Evolutionary conservation across 1,140 invertebrate genomes (phyloP).

Genomic region (Wasmannia auropunctata): DNA sequence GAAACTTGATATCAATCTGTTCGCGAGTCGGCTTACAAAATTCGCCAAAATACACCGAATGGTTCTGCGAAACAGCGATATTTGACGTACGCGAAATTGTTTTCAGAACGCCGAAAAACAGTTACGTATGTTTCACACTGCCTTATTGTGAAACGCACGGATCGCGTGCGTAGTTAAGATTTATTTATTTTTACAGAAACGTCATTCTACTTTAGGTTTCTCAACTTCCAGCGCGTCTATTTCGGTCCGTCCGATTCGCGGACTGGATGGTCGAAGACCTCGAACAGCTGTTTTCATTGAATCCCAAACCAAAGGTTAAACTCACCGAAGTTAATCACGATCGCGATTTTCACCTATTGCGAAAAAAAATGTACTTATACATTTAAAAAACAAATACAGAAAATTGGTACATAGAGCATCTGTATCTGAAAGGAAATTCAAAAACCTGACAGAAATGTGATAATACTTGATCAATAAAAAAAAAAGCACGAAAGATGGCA

Average conservation of each 20-base stretch:
- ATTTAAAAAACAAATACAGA: not conserved
- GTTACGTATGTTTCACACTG: not conserved
- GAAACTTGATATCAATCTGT: not conserved
- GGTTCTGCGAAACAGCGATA: not conserved
- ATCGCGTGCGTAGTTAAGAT: not conserved
- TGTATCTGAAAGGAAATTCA: not conserved
- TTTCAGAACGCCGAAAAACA: constrained; percentile 1
- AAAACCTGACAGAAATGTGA: not conserved
- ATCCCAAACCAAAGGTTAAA: not conserved
- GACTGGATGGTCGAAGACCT: constrained; percentile 21
- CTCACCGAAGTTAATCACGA: not conserved
- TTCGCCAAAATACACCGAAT: not conserved
- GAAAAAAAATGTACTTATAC: not conserved
- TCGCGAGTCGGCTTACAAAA: not conserved
- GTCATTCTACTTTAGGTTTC: constrained; percentile 43
- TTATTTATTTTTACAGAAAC: constrained; percentile 44
- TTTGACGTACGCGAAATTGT: not conserved
- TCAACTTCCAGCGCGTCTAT: constrained; percentile 23
- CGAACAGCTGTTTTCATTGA: constrained; percentile 11
- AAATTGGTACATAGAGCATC: not conserved
- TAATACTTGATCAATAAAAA: not conserved
- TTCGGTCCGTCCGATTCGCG: not conserved
- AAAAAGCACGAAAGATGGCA: not conserved
- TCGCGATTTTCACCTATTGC: not conserved
- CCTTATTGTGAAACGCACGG: not conserved